Evolutionary conservation across 2,797 vertebrate genomes (phyloP).

Genomic region (Columba guinea): DNA sequence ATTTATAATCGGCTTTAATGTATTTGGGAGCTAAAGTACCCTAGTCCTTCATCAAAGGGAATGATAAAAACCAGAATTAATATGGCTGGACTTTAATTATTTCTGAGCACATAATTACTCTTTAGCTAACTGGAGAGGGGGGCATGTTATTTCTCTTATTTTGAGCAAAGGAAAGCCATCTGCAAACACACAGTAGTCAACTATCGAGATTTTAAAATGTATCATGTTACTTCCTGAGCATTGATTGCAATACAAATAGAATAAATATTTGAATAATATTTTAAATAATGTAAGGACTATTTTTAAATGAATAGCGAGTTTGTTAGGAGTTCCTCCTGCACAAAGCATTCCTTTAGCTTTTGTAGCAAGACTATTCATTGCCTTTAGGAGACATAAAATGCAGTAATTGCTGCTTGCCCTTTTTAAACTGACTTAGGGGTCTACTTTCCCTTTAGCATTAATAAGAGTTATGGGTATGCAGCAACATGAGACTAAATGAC

Average conservation of each 20-base stretch:
- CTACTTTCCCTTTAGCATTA: slow-evolving; percentile 68
- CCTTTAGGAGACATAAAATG: slow-evolving; percentile 57
- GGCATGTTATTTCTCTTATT: slow-evolving; percentile 15
- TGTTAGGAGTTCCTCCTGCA: neutral
- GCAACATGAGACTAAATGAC: slow-evolving; percentile 29
- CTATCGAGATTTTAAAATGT: neutral
- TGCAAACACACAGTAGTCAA: neutral
- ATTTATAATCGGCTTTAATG: slow-evolving; percentile 74
- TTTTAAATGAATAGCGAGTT: slow-evolving; percentile 32
- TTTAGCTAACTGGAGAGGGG: slow-evolving; percentile 51
- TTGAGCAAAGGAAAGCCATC: neutral
- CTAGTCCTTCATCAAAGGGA: slow-evolving; percentile 74
- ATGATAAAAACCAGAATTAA: slow-evolving; percentile 70
- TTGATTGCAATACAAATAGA: neutral
- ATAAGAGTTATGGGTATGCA: slow-evolving; percentile 59
- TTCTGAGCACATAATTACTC: slow-evolving; percentile 70
- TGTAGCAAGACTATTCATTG: slow-evolving; percentile 39
- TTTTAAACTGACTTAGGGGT: slow-evolving; percentile 54
- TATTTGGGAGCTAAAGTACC: slow-evolving; percentile 71
- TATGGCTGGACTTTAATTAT: slow-evolving; percentile 69
- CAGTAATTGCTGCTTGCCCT: slow-evolving; percentile 22
- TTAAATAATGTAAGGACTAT: slow-evolving; percentile 38
- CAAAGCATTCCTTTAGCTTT: neutral
- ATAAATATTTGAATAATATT: slow-evolving; percentile 53
- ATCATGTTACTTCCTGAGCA: neutral